A percentile compares a stretch with the other conserved stretches of the same genome.
These are phyloP conservation scores for Xanthia togata DNA, from an alignment of 2,888 invertebrate species.

Conservation along the genomic window DNA sequence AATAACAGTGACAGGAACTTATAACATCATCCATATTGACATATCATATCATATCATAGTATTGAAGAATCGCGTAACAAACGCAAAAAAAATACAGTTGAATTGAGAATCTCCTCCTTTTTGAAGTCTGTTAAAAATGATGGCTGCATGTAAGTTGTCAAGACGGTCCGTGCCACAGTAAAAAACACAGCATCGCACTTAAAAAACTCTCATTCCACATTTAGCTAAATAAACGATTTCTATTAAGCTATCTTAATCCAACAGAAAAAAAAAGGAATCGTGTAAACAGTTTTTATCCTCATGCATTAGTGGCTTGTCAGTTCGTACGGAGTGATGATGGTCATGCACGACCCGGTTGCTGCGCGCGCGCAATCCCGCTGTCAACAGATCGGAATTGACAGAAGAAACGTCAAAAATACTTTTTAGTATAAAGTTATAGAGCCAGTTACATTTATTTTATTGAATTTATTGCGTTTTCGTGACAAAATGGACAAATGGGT, in stretches of 20 bases:
- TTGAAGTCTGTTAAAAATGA: neutral
- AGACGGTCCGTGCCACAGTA: slow-evolving; percentile 21
- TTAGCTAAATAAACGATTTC: slow-evolving; percentile 56
- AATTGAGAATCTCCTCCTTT: no score
- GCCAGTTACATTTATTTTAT: slow-evolving; percentile 21
- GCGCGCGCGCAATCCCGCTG: slow-evolving; percentile 74
- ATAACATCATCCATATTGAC: no score
- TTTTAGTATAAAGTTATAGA: slow-evolving; percentile 30
- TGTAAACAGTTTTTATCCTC: slow-evolving; percentile 67
- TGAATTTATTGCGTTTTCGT: slow-evolving; percentile 26
- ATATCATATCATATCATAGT: no score
- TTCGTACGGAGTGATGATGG: slow-evolving; percentile 74
- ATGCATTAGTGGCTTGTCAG: slow-evolving; percentile 85
- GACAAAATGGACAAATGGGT: slow-evolving; percentile 36
- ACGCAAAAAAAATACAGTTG: no score
- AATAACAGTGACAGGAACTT: no score
- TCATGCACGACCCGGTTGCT: slow-evolving; percentile 74
- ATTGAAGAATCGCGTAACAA: no score
- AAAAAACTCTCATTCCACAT: slow-evolving; percentile 33
- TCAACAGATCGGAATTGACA: slow-evolving; percentile 76
- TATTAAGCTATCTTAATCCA: slow-evolving; percentile 51
- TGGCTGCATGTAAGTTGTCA: slow-evolving; percentile 27
- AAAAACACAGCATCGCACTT: slow-evolving; percentile 26
- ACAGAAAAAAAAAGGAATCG: slow-evolving; percentile 50
- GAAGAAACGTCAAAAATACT: slow-evolving; percentile 57